Evolutionary conservation across 2,113 vertebrate species (phyloP), one percentile per base, ranked within the genome.

Genomic region (Ptyas mucosa): DNA sequence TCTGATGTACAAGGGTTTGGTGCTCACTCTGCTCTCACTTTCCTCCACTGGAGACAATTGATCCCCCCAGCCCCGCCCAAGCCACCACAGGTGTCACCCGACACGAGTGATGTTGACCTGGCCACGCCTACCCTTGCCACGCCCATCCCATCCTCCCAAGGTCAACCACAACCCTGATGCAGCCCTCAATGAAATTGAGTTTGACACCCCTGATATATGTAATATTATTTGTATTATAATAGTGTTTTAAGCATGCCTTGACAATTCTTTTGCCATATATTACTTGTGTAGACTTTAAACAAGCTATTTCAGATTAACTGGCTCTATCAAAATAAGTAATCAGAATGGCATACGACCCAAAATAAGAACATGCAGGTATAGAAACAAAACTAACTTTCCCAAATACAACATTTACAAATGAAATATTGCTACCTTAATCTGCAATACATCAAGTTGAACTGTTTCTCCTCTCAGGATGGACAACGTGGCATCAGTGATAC

Each of bases 381-480:
- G 15, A 43, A 91, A 58, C 52, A 92, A 81, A 39, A 92, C 93
- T 0, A 0, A 64, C 3, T 24, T 9, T 26, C 18, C n/a, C 81
- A 7, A 24, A 49, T 54, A 15, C 52, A 88, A 5, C 23, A 14
- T 14, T 49, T 91, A 69, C 51, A 18, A 93, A 93, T 21, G 29
- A 87, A 46, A 90, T 55, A 58, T 26, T 93, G 96, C 97, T 96
- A 99, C 99, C 98, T 99, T 98, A 96, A 99, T 99, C 97, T 99
- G 98, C 9, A 99, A 97, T 46, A 99, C 98, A 95, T 99, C 99
- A 92, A 99, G 97, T 39, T 98, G 98, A 91, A 99, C 96, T 0
- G 98, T 99, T 92, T 99, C 98, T 91, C 99, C 99, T 95, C 98
- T 99, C 94, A 99, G 97, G 93, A 99, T 99, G 81, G 99, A 98